Conservation (phyloP, 2,113 vertebrate genomes). For the Notarius quadriscutis region DNA sequence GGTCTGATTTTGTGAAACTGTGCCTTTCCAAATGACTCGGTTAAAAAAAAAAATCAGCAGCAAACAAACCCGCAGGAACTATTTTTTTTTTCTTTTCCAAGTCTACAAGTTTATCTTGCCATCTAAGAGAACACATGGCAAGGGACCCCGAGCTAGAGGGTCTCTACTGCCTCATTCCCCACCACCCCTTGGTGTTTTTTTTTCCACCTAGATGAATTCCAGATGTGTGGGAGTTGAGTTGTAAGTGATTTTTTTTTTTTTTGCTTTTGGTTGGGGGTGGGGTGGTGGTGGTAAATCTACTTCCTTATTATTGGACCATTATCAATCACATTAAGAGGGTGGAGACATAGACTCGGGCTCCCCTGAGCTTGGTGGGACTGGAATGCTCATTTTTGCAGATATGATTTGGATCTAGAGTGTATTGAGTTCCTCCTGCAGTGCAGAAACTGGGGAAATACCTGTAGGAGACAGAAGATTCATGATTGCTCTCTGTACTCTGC, state of each 20-base stretch:
- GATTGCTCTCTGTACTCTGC: slow-evolving; percentile 31
- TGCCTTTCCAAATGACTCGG: slow-evolving; percentile 31
- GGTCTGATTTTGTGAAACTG: slow-evolving; percentile 35
- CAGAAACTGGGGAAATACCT: slow-evolving; percentile 11
- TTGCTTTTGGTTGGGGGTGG: slow-evolving; percentile 44
- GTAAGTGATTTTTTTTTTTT: slow-evolving; percentile 59
- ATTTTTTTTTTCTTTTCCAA: slow-evolving; percentile 52
- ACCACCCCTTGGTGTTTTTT: slow-evolving; percentile 55
- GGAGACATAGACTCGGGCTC: slow-evolving; percentile 49
- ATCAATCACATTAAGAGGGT: slow-evolving; percentile 59
- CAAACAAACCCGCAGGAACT: slow-evolving; percentile 66
- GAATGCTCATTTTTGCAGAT: slow-evolving; percentile 37
- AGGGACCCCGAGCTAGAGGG: slow-evolving; percentile 65
- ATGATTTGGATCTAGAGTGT: slow-evolving; percentile 22
- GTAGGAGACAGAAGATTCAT: slow-evolving; percentile 34
- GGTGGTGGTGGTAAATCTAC: slow-evolving; percentile 43
- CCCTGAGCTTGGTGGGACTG: slow-evolving; percentile 29
- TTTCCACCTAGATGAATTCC: slow-evolving; percentile 77
- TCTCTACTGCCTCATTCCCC: slow-evolving; percentile 72
- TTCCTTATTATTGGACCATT: slow-evolving; percentile 54
- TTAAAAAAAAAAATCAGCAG: slow-evolving; percentile 33
- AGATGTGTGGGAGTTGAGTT: slow-evolving; percentile 79
- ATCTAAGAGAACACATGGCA: slow-evolving; percentile 70
- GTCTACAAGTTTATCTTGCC: slow-evolving; percentile 74
- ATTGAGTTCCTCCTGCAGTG: neutral